Conservation (phyloP, 2,888 invertebrate genomes). For the Conistra vaccinii region DNA sequence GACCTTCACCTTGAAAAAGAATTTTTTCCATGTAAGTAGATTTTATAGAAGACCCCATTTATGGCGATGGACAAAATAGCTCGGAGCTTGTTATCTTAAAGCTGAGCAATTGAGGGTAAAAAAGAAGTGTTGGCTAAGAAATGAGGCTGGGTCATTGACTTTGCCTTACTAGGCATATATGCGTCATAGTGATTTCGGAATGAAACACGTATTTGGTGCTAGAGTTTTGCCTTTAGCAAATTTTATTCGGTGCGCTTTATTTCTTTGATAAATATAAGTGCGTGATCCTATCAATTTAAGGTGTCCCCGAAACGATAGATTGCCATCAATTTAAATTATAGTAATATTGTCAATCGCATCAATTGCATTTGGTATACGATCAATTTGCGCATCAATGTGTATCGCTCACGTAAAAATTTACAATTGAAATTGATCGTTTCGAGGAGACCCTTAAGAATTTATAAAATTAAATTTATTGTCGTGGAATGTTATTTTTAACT, state of each 20-base stretch:
- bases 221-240: conserved; percentile 2
- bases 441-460: too few species aligned
- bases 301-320: too few species aligned
- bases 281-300: neutral
- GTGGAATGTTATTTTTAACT: too few species aligned
- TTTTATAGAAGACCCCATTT: conserved; percentile 54
- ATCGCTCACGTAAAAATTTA: too few species aligned
- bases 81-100: conserved; percentile 53
- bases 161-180: neutral
- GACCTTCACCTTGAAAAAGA: conserved; percentile 54
- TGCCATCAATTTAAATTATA: too few species aligned
- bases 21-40: conserved; percentile 60
- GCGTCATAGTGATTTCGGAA: conserved; percentile 5
- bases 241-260: neutral
- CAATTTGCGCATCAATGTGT: too few species aligned
- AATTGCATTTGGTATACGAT: too few species aligned
- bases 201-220: conserved; percentile 1
- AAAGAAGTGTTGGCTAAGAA: conserved; percentile 36
- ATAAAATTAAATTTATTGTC: too few species aligned
- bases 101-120: conserved; percentile 50
- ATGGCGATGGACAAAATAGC: conserved; percentile 29
- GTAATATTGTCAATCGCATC: too few species aligned
- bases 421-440: too few species aligned
- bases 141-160: conserved; percentile 26
- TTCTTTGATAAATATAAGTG: neutral